Evolutionary conservation across 2,888 invertebrate species (phyloP).

Genomic region (Rhimphoctona megacephalus): DNA sequence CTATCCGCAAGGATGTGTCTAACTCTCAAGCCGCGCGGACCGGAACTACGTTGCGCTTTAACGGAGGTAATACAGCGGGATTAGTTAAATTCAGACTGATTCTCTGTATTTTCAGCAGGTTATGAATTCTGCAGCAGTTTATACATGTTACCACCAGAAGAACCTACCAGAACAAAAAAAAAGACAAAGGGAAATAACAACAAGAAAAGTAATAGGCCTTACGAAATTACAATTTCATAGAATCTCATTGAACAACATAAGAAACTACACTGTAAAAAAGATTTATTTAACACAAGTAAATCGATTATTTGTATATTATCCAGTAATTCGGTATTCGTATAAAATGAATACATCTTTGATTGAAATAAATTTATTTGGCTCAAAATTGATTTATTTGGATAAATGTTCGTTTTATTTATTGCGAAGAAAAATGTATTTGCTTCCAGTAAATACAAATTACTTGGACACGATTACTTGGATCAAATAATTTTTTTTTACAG

Average conservation of each 20-base stretch:
- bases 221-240: background rate
- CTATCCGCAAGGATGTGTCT: slow-evolving; percentile 43
- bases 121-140: slow-evolving; percentile 28
- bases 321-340: too few species aligned
- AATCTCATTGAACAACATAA: background rate
- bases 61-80: slow-evolving; percentile 26
- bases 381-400: too few species aligned
- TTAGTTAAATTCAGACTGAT: slow-evolving; percentile 44
- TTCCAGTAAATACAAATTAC: too few species aligned
- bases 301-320: too few species aligned
- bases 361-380: too few species aligned
- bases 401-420: too few species aligned
- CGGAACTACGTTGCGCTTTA: slow-evolving; percentile 47
- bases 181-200: background rate
- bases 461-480: too few species aligned
- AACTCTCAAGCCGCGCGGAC: slow-evolving; percentile 22
- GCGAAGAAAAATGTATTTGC: too few species aligned
- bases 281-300: too few species aligned
- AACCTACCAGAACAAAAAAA: background rate
- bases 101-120: slow-evolving; percentile 26
- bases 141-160: slow-evolving; percentile 1
- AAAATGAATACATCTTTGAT: too few species aligned
- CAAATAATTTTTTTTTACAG: too few species aligned
- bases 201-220: background rate
- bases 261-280: too few species aligned